Percentiles rank a stretch among this genome's conserved stretches.
Evolutionary conservation across 2,888 invertebrate species (phyloP).

Genomic region (Eupeodes latifasciatus): DNA sequence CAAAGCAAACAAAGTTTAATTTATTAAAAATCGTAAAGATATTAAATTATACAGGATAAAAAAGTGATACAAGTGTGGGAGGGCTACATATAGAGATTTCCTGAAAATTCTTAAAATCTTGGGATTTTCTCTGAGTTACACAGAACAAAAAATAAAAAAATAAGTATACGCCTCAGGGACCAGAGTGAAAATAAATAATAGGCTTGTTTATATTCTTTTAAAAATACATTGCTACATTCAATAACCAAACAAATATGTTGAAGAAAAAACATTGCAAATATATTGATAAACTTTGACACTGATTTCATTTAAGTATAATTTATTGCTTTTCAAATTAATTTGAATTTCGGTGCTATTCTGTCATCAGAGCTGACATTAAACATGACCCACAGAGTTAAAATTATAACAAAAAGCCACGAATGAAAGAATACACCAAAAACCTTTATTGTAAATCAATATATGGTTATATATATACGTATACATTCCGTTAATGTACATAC

Average conservation of each 20-base stretch:
- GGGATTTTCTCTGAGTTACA: too few species aligned
- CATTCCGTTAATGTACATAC: not conserved
- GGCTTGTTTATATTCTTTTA: too few species aligned
- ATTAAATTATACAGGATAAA: too few species aligned
- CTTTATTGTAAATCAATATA: constrained; percentile 11
- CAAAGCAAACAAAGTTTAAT: too few species aligned
- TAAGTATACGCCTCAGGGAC: not conserved
- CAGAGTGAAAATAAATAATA: not conserved
- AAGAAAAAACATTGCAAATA: not conserved
- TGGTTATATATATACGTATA: not conserved
- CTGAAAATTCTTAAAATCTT: too few species aligned
- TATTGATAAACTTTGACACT: constrained; percentile 7
- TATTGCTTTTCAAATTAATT: constrained; percentile 27
- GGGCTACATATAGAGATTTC: too few species aligned
- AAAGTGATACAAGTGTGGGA: too few species aligned
- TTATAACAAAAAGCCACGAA: constrained; percentile 1
- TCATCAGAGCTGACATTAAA: constrained; percentile 27
- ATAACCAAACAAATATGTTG: not conserved
- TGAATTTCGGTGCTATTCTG: constrained; percentile 9
- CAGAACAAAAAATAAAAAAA: not conserved
- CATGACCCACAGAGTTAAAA: constrained; percentile 17
- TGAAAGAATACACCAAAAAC: not conserved
- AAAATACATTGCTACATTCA: too few species aligned
- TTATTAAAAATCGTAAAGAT: too few species aligned
- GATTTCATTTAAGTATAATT: constrained; percentile 11